Base-by-base conservation (phyloP, 1,140 invertebrate species). In the Panulirus ornatus region DNA sequence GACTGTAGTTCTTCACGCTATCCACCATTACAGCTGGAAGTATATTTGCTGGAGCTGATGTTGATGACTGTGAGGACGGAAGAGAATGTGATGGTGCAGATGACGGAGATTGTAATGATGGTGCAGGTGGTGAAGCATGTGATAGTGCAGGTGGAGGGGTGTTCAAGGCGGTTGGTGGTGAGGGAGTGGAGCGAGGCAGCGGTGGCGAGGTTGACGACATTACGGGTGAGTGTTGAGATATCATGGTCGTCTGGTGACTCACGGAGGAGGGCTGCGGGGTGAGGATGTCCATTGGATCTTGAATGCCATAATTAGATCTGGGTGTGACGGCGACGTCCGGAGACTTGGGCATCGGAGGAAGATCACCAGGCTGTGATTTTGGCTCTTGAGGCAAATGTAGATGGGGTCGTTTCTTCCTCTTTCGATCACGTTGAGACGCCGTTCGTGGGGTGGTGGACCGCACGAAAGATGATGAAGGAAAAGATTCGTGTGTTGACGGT, bases 231-330 rank as follows among this genome's bases (percentile, higher is more conserved):
- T n/a, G n/a, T n/a, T n/a, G n/a, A n/a, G n/a, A n/a, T n/a, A n/a
- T n/a, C n/a, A n/a, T n/a, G n/a, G n/a, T n/a, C n/a, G n/a, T n/a
- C n/a, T n/a, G n/a, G n/a, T n/a, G n/a, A n/a, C n/a, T n/a, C n/a
- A n/a, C n/a, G n/a, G n/a, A n/a, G n/a, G n/a, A n/a, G 1, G 1
- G 30, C 3, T 58, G n/a, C n/a, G 22, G 47, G 27, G 34, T 9
- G 54, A 36, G 81, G 34, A 44, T 30, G 5, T 22, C 70, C 8
- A 36, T 44, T 22, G 86, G 76, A n/a, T 70, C 38, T 8, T 40
- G 86, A 34, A 88, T 79, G 36, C 86, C 78, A 71, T 71, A 81
- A 22, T 66, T 16, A 40, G 86, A 79, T n/a, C 44, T 88, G 2
- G 86, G 78, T 16, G 76, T 88, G 11, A 88, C 76, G 1, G 76